Conservation (phyloP, 2,113 vertebrate species). For the Irena cyanogastra region DNA sequence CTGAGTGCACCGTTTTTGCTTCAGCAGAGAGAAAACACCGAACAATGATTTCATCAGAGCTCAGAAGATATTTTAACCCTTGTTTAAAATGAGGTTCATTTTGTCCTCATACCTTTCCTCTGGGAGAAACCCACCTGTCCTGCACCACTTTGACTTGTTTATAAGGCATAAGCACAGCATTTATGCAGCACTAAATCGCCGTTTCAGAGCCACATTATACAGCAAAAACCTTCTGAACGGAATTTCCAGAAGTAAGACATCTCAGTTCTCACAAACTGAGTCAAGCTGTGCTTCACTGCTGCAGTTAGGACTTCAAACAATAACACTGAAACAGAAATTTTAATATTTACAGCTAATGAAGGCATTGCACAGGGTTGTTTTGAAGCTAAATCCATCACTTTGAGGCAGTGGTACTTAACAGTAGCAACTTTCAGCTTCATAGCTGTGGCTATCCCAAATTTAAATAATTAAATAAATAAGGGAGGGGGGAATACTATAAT, state of each 20-base stretch:
- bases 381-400: neutral
- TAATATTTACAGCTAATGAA: neutral
- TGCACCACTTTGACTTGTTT: neutral
- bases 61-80: slow-evolving; percentile 7
- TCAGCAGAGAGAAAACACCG: neutral
- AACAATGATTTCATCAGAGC: neutral
- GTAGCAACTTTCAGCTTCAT: neutral
- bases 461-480: neutral
- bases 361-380: neutral
- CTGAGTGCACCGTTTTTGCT: neutral
- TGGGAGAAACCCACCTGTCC: neutral
- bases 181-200: neutral
- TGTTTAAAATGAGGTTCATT: neutral
- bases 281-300: neutral
- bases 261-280: neutral
- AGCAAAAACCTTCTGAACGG: neutral
- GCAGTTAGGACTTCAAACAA: neutral
- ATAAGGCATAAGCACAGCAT: neutral
- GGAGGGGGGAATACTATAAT: accelerated
- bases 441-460: neutral
- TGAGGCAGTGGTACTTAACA: neutral
- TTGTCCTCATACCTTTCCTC: neutral
- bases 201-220: neutral
- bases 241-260: neutral
- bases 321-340: neutral